Evolutionary conservation across 1,140 invertebrate genomes (phyloP), one percentile per base, ranked within the genome.

Genomic region (Reticulitermes speratus): DNA sequence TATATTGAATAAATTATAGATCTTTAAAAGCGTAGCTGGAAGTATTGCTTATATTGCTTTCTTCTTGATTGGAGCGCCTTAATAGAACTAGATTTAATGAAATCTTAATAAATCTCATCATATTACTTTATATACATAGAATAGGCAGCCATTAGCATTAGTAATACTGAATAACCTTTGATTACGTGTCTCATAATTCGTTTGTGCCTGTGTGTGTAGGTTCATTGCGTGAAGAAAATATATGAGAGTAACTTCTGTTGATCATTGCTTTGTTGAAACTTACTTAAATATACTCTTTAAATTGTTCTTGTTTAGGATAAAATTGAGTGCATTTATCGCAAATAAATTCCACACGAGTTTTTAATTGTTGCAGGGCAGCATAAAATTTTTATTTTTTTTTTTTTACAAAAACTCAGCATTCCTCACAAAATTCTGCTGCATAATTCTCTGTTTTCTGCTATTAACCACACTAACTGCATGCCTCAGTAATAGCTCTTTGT

Each of bases 1-100:
- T 75, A 75, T 75, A 75, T 75, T 8, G 65, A 75, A 75, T 25
- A 75, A 75, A 84, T 84, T 84, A 44, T 84, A 84, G 83, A 44
- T 84, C 32, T 84, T 8, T 75, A 30, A 75, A 75, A 75, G 9
- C 65, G n/a, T 30, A 75, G 65, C 25, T 75, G 65, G 65, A 16
- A 75, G 7, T 75, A 25, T 30, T 75, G n/a, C 65, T 75, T 14
- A 30, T 9, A 75, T 30, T 30, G 65, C 65, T 75, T 75, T 75
- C 65, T 75, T 30, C 5, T 30, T 75, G n/a, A 30, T 75, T 75
- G n/a, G 65, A 55, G 65, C 65, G 65, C 65, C 65, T n/a, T 75
- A 75, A 75, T 30, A 75, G n/a, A 30, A 11, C 9, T 12, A 25
- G n/a, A 3, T n/a, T 11, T 25, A 75, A 25, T 75, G n/a, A 8